Conservation (phyloP, 2,113 vertebrate species). For the Aramus guarauna region DNA sequence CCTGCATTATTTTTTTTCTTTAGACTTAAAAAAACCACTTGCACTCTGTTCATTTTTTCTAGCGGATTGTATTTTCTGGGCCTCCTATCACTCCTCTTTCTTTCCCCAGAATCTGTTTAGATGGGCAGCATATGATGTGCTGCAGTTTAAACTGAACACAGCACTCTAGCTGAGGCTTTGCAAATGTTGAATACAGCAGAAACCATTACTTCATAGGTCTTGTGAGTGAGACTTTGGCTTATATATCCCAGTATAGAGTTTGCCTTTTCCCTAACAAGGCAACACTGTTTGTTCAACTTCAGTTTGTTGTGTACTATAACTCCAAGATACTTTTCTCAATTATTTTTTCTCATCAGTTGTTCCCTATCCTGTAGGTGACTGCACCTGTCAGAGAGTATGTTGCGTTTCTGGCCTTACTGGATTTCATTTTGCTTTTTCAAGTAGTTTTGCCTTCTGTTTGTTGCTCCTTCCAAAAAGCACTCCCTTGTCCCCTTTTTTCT, state of each 20-base stretch:
- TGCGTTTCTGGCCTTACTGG: neutral
- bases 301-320: neutral
- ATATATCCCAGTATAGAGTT: neutral
- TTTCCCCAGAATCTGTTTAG: neutral
- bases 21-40: neutral
- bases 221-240: neutral
- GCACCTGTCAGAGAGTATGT: neutral
- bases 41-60: neutral
- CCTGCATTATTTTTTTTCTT: neutral
- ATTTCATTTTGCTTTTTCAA: neutral
- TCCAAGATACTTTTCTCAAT: neutral
- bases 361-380: neutral
- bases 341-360: neutral
- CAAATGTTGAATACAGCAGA: neutral
- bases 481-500: neutral
- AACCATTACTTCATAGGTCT: neutral
- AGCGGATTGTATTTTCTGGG: neutral
- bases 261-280: neutral
- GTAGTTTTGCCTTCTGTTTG: neutral
- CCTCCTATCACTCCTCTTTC: neutral
- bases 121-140: neutral
- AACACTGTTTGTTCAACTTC: neutral
- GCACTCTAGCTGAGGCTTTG: neutral
- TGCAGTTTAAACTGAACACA: neutral
- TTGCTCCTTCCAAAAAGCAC: neutral